Percentiles rank a stretch among this genome's conserved stretches.
Evolutionary conservation across 2,888 invertebrate genomes (phyloP).

Genomic region (Lamellibrachia satsuma): DNA sequence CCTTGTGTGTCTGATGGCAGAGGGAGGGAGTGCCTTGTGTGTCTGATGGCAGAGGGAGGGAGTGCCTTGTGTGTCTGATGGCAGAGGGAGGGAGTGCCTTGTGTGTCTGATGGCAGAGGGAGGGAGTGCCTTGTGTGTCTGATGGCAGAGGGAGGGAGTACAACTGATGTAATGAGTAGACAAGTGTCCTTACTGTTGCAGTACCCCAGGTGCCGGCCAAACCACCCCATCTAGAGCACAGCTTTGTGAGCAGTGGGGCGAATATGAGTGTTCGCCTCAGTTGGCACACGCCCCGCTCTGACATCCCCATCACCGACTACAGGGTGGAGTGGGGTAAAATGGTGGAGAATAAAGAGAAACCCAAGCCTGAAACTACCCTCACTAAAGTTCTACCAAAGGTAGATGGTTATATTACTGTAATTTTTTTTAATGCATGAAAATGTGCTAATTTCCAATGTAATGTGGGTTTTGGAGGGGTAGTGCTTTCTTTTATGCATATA

Average conservation of each 20-base stretch:
- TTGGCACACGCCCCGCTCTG: constrained; percentile 42
- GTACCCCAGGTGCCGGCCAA: constrained; percentile 38
- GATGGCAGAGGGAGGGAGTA: neutral
- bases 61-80: too few relatives aligned
- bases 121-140: too few relatives aligned
- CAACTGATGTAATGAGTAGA: neutral
- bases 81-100: too few relatives aligned
- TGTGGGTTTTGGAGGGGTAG: too few relatives aligned
- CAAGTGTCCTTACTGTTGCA: constrained; percentile 21
- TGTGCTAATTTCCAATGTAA: too few relatives aligned
- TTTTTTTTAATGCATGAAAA: neutral
- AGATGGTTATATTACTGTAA: neutral
- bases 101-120: too few relatives aligned
- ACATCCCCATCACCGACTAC: constrained; percentile 40
- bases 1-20: too few relatives aligned
- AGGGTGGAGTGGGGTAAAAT: constrained; percentile 42
- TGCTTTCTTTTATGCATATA: too few relatives aligned
- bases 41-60: too few relatives aligned
- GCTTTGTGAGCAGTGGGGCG: constrained; percentile 34
- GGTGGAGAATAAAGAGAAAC: constrained; percentile 19
- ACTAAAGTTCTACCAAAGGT: constrained; percentile 42
- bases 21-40: too few relatives aligned
- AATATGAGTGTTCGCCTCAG: constrained; percentile 43
- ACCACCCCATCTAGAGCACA: constrained; percentile 40
- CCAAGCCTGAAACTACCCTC: constrained; percentile 34